These are phyloP conservation scores for Enhydra lutris DNA, from an alignment of 2,113 vertebrate genomes.

Conservation along the genomic window DNA sequence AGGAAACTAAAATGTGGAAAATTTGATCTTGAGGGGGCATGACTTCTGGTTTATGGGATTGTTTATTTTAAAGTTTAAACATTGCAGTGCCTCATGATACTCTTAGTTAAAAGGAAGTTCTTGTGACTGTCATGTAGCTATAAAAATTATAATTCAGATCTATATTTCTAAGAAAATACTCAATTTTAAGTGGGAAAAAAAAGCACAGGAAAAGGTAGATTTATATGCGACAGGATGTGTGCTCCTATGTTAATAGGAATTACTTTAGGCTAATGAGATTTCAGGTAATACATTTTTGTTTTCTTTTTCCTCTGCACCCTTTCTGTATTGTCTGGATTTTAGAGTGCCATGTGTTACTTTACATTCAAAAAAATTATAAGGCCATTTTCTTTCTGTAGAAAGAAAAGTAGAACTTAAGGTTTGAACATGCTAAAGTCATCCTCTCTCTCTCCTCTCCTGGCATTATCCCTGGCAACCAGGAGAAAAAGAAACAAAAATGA, in stretches of 20 bases:
- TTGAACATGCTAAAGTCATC: not conserved
- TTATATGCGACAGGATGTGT: not conserved
- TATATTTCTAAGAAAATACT: not conserved
- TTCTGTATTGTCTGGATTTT: conserved; percentile 15
- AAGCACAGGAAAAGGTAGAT: not conserved
- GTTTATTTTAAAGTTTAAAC: conserved; percentile 52
- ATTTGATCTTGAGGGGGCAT: conserved; percentile 30
- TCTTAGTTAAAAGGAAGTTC: conserved; percentile 39
- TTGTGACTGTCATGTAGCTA: conserved; percentile 2
- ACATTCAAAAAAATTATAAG: conserved; percentile 9
- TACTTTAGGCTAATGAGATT: not conserved
- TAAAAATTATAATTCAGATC: conserved; percentile 43
- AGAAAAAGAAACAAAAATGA: not conserved
- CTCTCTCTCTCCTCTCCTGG: not conserved
- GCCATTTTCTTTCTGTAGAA: not conserved
- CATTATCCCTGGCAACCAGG: not conserved
- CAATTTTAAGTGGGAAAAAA: not conserved
- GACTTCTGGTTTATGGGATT: conserved; percentile 32
- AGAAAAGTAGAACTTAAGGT: conserved; percentile 17
- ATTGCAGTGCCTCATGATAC: conserved; percentile 38
- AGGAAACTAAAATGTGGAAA: conserved; percentile 46
- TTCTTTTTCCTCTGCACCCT: not conserved
- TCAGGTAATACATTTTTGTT: not conserved
- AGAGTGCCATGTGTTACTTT: not conserved
- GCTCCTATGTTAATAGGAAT: not conserved